Conservation (phyloP, 2,113 vertebrate species). For the Diadophis punctatus region DNA sequence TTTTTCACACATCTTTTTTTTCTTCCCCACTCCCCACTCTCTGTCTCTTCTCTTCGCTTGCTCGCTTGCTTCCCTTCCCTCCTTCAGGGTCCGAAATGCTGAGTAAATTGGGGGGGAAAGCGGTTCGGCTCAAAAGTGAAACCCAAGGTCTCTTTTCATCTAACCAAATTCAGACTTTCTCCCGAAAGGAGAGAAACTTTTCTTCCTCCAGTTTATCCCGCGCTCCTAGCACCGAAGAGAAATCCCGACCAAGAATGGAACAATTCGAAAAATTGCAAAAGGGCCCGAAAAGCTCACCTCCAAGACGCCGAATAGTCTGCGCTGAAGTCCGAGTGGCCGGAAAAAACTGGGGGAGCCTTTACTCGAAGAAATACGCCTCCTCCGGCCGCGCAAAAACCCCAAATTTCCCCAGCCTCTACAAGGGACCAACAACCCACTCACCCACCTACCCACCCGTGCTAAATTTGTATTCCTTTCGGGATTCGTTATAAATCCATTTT, state of each 20-base stretch:
- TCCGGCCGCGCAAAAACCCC: not conserved
- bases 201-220: not conserved
- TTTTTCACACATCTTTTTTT: too few relatives aligned
- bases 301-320: not conserved
- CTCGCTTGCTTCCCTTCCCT: too few relatives aligned
- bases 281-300: not conserved
- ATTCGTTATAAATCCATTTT: not conserved
- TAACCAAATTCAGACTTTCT: constrained; percentile 1
- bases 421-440: not conserved
- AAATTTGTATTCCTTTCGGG: not conserved
- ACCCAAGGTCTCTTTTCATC: constrained; percentile 28
- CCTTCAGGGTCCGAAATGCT: too few relatives aligned
- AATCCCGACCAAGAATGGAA: constrained; percentile 5
- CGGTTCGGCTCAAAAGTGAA: constrained; percentile 13
- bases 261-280: constrained; percentile 14
- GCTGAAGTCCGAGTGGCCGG: not conserved
- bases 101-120: constrained; percentile 40
- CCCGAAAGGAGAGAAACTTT: not conserved
- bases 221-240: not conserved
- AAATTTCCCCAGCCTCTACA: not conserved
- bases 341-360: not conserved
- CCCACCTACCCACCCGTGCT: not conserved
- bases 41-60: too few relatives aligned
- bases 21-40: too few relatives aligned
- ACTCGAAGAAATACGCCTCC: not conserved